phyloP scores from a whole-genome alignment of 2,797 vertebrate genomes.

The Microcaecilia unicolor region DNA sequence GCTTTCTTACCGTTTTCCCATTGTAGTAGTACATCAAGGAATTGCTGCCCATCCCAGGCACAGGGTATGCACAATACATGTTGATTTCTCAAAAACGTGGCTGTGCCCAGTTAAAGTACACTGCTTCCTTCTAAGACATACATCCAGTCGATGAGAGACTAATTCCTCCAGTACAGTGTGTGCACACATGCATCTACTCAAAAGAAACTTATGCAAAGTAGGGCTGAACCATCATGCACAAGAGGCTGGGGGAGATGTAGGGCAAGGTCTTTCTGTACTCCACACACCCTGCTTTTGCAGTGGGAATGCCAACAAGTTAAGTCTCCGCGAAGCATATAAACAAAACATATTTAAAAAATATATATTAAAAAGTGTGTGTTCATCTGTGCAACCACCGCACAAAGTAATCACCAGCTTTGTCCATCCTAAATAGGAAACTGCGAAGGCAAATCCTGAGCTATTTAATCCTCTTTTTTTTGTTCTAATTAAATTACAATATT shows the following conservation, averaged over 20 bases:
- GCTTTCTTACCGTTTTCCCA: slow-evolving; percentile 88
- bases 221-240: slow-evolving; percentile 76
- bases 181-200: slow-evolving; percentile 83
- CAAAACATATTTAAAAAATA: slow-evolving; percentile 7
- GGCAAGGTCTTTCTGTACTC: slow-evolving; percentile 50
- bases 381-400: not conserved
- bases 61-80: slow-evolving; percentile 97
- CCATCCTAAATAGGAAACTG: slow-evolving; percentile 25
- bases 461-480: slow-evolving; percentile 44
- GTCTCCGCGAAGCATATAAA: slow-evolving; percentile 2
- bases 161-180: slow-evolving; percentile 69
- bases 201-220: slow-evolving; percentile 94
- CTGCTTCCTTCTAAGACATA: slow-evolving; percentile 67
- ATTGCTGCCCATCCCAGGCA: slow-evolving; percentile 92
- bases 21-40: slow-evolving; percentile 98
- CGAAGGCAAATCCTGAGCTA: slow-evolving; percentile 33
- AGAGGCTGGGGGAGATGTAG: slow-evolving; percentile 51
- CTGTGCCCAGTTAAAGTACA: slow-evolving; percentile 39
- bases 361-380: slow-evolving; percentile 34
- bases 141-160: slow-evolving; percentile 72
- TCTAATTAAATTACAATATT: slow-evolving; percentile 52
- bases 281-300: slow-evolving; percentile 33
- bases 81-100: slow-evolving; percentile 50
- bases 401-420: slow-evolving; percentile 21
- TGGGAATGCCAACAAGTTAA: slow-evolving; percentile 12